These are phyloP conservation scores for Corythoichthys intestinalis DNA, from an alignment of 2,113 vertebrate genomes.

Conservation along the genomic window DNA sequence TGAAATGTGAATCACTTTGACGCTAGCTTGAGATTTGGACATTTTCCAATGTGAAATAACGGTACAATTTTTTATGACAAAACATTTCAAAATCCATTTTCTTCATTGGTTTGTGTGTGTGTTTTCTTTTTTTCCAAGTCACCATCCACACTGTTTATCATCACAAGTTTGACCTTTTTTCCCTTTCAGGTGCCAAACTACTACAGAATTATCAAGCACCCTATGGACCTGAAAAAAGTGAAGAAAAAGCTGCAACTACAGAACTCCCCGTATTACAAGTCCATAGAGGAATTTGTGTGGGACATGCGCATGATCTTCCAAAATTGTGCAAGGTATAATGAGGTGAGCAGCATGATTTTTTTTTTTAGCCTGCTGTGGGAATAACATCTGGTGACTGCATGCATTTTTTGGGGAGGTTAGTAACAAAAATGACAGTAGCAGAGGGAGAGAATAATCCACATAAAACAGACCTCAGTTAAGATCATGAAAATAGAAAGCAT, in stretches of 20 bases:
- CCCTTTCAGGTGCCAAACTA: conserved; percentile 90
- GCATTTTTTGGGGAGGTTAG: conserved; percentile 27
- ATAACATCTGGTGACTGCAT: conserved; percentile 24
- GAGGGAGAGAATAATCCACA: neutral
- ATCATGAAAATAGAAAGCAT: neutral
- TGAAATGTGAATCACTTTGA: no score
- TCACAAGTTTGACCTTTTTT: neutral
- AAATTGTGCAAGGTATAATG: conserved; percentile 99
- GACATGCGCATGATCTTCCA: conserved; percentile 94
- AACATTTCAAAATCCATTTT: no score
- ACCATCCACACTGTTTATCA: neutral
- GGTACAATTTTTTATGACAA: no score
- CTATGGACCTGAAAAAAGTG: conserved; percentile 94
- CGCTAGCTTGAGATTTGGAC: no score
- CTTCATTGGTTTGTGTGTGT: no score
- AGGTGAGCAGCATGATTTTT: conserved; percentile 85
- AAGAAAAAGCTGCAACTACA: conserved; percentile 92
- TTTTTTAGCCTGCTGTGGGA: conserved; percentile 29
- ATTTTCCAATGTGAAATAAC: no score
- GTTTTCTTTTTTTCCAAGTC: no score
- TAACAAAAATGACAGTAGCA: neutral
- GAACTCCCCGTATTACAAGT: conserved; percentile 90
- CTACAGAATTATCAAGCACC: conserved; percentile 98
- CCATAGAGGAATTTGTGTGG: conserved; percentile 86
- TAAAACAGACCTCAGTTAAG: neutral